phyloP scores from a whole-genome alignment of 2,797 vertebrate genomes.

The Pseudopleuronectes americanus region DNA sequence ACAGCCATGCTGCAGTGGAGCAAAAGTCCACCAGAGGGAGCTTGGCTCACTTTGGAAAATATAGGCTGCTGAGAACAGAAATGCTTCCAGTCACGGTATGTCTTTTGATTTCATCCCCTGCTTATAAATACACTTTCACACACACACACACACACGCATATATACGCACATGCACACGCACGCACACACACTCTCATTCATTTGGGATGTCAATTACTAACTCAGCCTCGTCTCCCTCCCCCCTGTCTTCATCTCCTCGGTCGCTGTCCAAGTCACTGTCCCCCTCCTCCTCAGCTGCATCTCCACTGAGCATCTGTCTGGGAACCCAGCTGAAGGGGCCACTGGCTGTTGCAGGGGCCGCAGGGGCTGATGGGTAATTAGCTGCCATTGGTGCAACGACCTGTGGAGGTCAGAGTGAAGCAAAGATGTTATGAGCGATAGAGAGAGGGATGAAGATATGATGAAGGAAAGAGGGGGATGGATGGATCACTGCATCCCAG shows the following conservation, averaged over 20 bases:
- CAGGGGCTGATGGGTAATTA: slow-evolving; percentile 79
- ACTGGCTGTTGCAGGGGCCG: slow-evolving; percentile 66
- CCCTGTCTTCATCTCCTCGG: slow-evolving; percentile 86
- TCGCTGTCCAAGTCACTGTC: slow-evolving; percentile 87
- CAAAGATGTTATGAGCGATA: background rate
- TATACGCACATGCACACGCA: slow-evolving; percentile 8
- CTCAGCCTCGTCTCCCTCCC: slow-evolving; percentile 91
- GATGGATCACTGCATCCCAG: slow-evolving; percentile 24
- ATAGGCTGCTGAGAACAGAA: slow-evolving; percentile 9
- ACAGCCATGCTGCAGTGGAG: slow-evolving; percentile 41
- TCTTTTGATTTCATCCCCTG: background rate
- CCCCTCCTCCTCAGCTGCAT: slow-evolving; percentile 88
- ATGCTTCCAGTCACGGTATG: slow-evolving; percentile 11
- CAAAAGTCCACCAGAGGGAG: slow-evolving; percentile 64
- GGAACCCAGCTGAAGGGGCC: slow-evolving; percentile 90
- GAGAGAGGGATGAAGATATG: background rate
- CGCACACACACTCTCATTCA: slow-evolving; percentile 73
- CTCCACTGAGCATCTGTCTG: slow-evolving; percentile 92
- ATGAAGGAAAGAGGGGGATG: slow-evolving; percentile 1
- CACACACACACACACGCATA: slow-evolving; percentile 13
- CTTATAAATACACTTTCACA: slow-evolving; percentile 30
- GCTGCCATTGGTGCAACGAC: slow-evolving; percentile 80
- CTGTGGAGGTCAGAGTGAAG: slow-evolving; percentile 54
- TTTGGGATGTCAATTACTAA: slow-evolving; percentile 94
- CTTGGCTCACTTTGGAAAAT: slow-evolving; percentile 17